Evolutionary conservation across 2,797 vertebrate species (phyloP), one percentile per base, ranked within the genome.

Genomic region (Pseudochaenichthys georgianus): DNA sequence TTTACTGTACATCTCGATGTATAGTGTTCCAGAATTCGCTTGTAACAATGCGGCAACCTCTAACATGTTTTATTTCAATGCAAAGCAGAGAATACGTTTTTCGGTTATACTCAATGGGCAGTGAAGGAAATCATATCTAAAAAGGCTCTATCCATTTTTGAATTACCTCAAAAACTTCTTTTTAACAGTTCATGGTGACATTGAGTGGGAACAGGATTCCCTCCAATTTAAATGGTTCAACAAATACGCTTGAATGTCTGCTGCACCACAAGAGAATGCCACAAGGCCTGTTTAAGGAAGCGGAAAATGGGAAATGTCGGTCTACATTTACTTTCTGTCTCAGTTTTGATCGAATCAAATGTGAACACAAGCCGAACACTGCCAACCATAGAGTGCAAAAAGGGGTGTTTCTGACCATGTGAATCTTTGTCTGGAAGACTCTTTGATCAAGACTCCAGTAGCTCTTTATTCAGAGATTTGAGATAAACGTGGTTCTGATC

Each of bases 41-140:
- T 48, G 64, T 58, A 67, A 75, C 67, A 61, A 61, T 1, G 34
- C 9, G 5, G 78, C 58, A 31, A 4, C 16, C 43, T 48, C 9
- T 8, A 59, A 15, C 9, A 28, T 55, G 0, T 19, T 67, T 76
- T 53, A 28, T 55, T 73, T 69, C 23, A 73, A 55, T 62, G 50
- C 45, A 42, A 38, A 72, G 66, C 55, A 64, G 34, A 28, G 47
- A 13, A 62, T 81, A 21, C n/a, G 34, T 58, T 9, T 73, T 87
- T 67, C 13, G 66, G 57, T 67, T 19, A 54, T 23, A 28, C 6
- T 9, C 13, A 75, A 73, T 54, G 13, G 38, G 63, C 13, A 61
- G 12, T 43, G 11, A 80, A 47, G 0, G 69, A 31, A 73, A 73
- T 63, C 9, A 31, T 34, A 21, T 67, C 57, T 70, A 5, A 57